Conservation (phyloP, 2,888 invertebrate genomes). For the Parasteatoda lunata region DNA sequence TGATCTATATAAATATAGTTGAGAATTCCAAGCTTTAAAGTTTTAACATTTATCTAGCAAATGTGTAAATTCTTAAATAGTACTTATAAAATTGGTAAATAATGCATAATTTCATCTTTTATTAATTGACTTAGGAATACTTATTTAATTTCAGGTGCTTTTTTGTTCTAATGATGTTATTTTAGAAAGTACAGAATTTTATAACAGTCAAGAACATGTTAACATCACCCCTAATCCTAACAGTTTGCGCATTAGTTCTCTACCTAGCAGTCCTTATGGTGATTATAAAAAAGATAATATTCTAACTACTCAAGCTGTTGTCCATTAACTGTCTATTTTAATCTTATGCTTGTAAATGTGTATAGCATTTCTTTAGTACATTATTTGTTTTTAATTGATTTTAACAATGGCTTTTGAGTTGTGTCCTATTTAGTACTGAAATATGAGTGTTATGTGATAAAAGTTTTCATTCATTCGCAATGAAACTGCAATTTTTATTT, state of each 20-base stretch:
- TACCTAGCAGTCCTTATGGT: slow-evolving; percentile 38
- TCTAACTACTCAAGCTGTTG: slow-evolving; percentile 60
- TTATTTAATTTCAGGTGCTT: slow-evolving; percentile 38
- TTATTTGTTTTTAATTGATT: too few relatives aligned
- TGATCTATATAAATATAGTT: too few relatives aligned
- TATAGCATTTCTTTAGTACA: too few relatives aligned
- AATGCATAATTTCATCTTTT: background rate
- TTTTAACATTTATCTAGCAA: background rate
- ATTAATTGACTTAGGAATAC: background rate
- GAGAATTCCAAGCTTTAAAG: too few relatives aligned
- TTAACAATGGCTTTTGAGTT: too few relatives aligned
- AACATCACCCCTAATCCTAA: slow-evolving; percentile 51
- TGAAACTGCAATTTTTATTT: too few relatives aligned
- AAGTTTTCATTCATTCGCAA: too few relatives aligned
- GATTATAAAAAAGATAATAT: slow-evolving; percentile 41
- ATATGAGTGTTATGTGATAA: too few relatives aligned
- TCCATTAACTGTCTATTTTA: slow-evolving; percentile 35
- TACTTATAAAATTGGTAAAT: background rate
- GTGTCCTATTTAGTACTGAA: too few relatives aligned
- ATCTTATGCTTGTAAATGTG: too few relatives aligned
- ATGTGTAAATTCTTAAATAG: background rate
- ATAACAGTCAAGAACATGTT: slow-evolving; percentile 55
- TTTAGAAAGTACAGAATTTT: slow-evolving; percentile 46
- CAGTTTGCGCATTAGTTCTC: slow-evolving; percentile 50
- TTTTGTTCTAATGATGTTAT: slow-evolving; percentile 52